These are phyloP conservation scores for Camelus dromedarius DNA, from an alignment of 2,113 vertebrate species.

Conservation along the genomic window DNA sequence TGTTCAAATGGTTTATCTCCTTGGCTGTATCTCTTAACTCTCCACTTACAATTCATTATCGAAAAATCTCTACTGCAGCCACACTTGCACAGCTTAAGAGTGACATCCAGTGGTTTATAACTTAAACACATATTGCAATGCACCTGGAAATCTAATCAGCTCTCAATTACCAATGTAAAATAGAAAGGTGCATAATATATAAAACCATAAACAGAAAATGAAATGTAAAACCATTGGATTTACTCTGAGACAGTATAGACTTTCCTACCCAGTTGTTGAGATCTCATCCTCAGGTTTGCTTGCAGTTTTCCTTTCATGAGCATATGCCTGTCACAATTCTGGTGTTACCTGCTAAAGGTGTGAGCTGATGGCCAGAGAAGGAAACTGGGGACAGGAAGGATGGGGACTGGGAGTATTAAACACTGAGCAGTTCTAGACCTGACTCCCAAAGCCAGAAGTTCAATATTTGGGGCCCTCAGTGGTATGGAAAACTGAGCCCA, in stretches of 20 bases:
- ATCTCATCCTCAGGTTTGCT: not conserved
- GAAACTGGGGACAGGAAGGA: not conserved
- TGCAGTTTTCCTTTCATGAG: constrained; percentile 19
- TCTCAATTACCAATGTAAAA: constrained; percentile 45
- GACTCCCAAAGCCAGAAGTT: not conserved
- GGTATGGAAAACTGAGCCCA: not conserved
- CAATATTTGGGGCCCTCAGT: not conserved
- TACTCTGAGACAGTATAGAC: not conserved
- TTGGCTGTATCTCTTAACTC: not conserved
- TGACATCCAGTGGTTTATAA: constrained; percentile 82
- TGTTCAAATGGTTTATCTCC: not conserved
- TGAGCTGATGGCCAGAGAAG: not conserved
- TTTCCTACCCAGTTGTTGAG: not conserved
- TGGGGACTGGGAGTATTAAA: not conserved
- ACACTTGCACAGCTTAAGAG: constrained; percentile 67
- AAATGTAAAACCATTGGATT: constrained; percentile 20
- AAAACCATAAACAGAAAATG: constrained; percentile 44
- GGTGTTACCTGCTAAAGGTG: not conserved
- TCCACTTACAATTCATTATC: not conserved
- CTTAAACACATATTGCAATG: constrained; percentile 54
- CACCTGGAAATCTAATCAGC: not conserved
- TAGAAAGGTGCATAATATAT: not conserved
- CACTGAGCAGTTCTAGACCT: not conserved
- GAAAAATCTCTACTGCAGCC: not conserved
- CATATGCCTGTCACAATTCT: not conserved